Evolutionary conservation across 2,888 invertebrate genomes (phyloP).

Genomic region (Mythimna albipuncta): DNA sequence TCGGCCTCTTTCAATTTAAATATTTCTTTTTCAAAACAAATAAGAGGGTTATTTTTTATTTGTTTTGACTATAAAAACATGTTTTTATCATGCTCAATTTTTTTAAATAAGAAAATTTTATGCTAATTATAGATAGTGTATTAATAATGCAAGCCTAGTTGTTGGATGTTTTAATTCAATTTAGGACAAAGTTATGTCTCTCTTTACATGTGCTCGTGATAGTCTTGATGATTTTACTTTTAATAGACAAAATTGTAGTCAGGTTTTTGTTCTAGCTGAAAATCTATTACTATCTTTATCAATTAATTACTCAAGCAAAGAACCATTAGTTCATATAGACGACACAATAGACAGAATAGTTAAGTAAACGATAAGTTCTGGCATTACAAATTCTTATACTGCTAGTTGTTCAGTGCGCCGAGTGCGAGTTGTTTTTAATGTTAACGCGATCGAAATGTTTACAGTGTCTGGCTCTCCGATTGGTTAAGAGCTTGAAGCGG

Average conservation of each 20-base stretch:
- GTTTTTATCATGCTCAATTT: not conserved
- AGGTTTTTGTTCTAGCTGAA: not conserved
- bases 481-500: too few species aligned
- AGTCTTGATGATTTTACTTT: too few species aligned
- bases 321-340: constrained; percentile 1
- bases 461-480: too few species aligned
- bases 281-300: not conserved
- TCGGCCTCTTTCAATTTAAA: not conserved
- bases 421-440: too few species aligned
- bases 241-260: too few species aligned
- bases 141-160: not conserved
- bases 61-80: not conserved
- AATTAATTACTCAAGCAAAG: constrained; percentile 16
- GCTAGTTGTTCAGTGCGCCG: too few species aligned
- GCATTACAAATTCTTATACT: too few species aligned
- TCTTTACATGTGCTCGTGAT: not conserved
- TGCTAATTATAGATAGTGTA: not conserved
- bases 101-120: not conserved
- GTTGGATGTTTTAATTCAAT: not conserved
- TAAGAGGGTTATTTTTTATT: too few species aligned
- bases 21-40: not conserved
- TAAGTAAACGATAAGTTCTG: too few species aligned
- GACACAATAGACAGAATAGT: too few species aligned
- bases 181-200: not conserved
- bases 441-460: too few species aligned